Percentiles rank a stretch among this genome's conserved stretches.
phyloP scores from a whole-genome alignment of 2,797 vertebrate species.

The Buphagus erythrorhynchus region DNA sequence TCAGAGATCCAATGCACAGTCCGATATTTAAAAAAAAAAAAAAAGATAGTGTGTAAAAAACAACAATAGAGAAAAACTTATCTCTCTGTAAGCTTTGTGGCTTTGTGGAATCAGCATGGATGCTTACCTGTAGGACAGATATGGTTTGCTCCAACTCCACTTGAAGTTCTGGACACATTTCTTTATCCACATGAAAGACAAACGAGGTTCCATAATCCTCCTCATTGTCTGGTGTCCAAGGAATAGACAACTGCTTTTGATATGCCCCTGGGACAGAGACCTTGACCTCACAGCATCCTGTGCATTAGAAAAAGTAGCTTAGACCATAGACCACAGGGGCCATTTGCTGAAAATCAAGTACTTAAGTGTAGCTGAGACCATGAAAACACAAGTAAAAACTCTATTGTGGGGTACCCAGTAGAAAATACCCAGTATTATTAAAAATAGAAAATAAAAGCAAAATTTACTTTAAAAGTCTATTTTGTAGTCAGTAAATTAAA shows the following conservation, averaged over 20 bases:
- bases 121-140: slow-evolving; percentile 69
- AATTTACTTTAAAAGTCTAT: not conserved
- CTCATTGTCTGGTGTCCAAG: slow-evolving; percentile 19
- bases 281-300: slow-evolving; percentile 67
- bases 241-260: slow-evolving; percentile 69
- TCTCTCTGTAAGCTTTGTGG: not conserved
- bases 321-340: not conserved
- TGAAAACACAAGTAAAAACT: not conserved
- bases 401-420: not conserved
- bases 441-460: not conserved
- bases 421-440: not conserved
- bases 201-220: slow-evolving; percentile 36
- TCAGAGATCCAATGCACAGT: not conserved
- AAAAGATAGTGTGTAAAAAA: not conserved
- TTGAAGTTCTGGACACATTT: slow-evolving; percentile 60
- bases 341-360: not conserved
- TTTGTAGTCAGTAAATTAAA: not conserved
- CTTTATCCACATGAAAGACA: slow-evolving; percentile 76
- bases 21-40: not conserved
- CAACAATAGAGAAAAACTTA: not conserved
- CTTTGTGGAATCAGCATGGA: not conserved
- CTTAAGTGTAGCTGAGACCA: not conserved
- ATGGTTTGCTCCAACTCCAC: slow-evolving; percentile 71
- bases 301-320: not conserved
- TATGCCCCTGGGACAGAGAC: slow-evolving; percentile 78